A percentile compares a stretch with the other conserved stretches of the same genome.
Evolutionary conservation across 2,113 vertebrate genomes (phyloP).

Genomic region (Podocnemis expansa): DNA sequence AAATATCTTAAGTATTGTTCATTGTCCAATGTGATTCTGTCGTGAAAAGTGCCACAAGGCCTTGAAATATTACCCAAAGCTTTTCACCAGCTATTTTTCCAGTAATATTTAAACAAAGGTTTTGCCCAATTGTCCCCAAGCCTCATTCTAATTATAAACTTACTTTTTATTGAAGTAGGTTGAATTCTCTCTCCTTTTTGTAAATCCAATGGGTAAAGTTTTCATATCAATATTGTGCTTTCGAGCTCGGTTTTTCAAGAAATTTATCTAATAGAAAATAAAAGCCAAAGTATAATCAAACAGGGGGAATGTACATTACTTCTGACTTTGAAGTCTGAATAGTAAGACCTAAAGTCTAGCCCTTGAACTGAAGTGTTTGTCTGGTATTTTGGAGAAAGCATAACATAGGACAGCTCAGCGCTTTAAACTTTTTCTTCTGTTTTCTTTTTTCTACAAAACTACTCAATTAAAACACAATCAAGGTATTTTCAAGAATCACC

Average conservation of each 20-base stretch:
- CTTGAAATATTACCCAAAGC: not conserved
- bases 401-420: not conserved
- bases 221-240: constrained; percentile 84
- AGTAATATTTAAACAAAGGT: not conserved
- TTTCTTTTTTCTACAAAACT: not conserved
- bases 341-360: not conserved
- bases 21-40: not conserved
- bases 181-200: constrained; percentile 90
- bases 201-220: constrained; percentile 88
- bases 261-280: constrained; percentile 77
- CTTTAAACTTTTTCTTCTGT: not conserved
- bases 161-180: constrained; percentile 84
- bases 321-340: not conserved
- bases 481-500: not conserved
- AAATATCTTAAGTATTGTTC: not conserved
- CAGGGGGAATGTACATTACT: not conserved
- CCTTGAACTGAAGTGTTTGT: not conserved
- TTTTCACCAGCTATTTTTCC: not conserved
- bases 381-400: not conserved
- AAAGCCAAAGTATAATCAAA: not conserved
- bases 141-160: constrained; percentile 48
- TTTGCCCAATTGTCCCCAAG: not conserved
- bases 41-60: not conserved
- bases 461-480: not conserved
- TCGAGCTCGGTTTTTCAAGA: constrained; percentile 81